Evolutionary conservation across 2,888 invertebrate genomes (phyloP).

Genomic region (Andrena fulva): DNA sequence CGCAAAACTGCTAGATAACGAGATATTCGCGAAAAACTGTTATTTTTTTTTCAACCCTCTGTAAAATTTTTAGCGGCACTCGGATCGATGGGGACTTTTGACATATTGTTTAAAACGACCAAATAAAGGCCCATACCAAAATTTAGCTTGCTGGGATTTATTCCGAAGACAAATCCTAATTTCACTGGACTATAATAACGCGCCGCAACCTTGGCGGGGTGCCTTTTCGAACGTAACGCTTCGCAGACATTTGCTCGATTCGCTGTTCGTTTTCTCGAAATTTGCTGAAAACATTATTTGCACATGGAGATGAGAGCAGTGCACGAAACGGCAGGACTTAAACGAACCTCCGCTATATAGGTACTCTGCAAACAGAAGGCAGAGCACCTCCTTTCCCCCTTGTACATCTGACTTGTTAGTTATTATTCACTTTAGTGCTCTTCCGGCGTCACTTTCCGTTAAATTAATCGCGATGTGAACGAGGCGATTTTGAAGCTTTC

Average conservation of each 20-base stretch:
- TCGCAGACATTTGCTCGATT: conserved; percentile 25
- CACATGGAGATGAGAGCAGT: conserved; percentile 70
- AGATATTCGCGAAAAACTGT: too few species aligned
- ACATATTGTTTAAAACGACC: too few species aligned
- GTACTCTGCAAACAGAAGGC: conserved; percentile 50
- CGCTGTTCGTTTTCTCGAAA: conserved; percentile 30
- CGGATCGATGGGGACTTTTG: too few species aligned
- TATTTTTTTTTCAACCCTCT: too few species aligned
- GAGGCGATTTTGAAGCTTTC: not conserved
- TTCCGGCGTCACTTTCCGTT: conserved; percentile 62
- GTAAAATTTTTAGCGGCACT: too few species aligned
- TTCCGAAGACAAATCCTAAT: too few species aligned
- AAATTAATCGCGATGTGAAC: conserved; percentile 42
- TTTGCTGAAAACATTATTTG: conserved; percentile 72
- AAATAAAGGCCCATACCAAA: too few species aligned
- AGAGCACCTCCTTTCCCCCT: not conserved
- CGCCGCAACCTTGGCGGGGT: not conserved
- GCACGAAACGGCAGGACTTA: conserved; percentile 58
- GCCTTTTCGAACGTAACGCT: conserved; percentile 1
- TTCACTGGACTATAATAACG: too few species aligned
- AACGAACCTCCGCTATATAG: conserved; percentile 52
- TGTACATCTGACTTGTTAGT: conserved; percentile 59
- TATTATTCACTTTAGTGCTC: conserved; percentile 67
- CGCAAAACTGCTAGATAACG: too few species aligned
- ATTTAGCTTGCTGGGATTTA: too few species aligned